phyloP scores from a whole-genome alignment of 2,113 vertebrate species.

The Candoia aspera region DNA sequence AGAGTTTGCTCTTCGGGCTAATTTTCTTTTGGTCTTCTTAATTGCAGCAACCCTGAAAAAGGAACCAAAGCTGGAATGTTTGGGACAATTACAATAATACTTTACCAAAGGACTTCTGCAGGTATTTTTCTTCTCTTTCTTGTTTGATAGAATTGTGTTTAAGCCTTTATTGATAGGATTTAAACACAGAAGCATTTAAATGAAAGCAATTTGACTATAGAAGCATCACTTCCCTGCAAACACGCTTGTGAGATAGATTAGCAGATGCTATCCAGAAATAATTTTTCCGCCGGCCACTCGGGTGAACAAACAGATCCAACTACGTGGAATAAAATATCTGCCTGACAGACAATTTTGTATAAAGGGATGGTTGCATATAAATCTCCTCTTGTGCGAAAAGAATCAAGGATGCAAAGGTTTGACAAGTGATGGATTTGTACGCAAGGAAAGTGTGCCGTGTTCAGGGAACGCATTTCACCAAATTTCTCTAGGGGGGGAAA shows the following conservation, averaged over 20 bases:
- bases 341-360: background rate
- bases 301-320: background rate
- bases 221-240: background rate
- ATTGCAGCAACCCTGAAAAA: background rate
- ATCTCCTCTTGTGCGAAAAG: background rate
- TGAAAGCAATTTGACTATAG: background rate
- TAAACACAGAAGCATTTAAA: background rate
- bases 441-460: background rate
- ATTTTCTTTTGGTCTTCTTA: background rate
- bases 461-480: background rate
- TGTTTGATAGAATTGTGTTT: background rate
- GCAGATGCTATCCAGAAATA: background rate
- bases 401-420: background rate
- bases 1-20: background rate
- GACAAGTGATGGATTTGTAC: background rate
- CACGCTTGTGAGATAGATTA: background rate
- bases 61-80: background rate
- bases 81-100: background rate
- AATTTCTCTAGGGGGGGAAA: background rate
- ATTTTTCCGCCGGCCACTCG: background rate
- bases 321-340: background rate
- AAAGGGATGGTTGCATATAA: background rate
- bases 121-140: background rate
- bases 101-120: background rate
- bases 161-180: background rate